Conservation (phyloP, 1,140 invertebrate genomes). For the Pogonomyrmex californicus region DNA sequence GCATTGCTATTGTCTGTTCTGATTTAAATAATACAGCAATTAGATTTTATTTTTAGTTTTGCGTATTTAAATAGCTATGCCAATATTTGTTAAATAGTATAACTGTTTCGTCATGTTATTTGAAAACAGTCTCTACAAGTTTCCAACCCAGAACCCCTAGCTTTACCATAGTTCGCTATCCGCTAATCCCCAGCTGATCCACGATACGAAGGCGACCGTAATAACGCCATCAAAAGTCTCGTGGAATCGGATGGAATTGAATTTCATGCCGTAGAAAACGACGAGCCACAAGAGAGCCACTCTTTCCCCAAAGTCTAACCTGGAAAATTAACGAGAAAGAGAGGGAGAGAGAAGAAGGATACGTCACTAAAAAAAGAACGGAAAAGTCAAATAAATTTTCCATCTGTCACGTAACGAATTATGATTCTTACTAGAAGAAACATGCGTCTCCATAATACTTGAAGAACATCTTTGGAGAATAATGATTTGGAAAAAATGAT, state of each 20-base stretch:
- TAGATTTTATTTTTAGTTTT: not conserved
- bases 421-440: not conserved
- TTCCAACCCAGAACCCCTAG: not conserved
- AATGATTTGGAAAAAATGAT: not conserved
- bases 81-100: not conserved
- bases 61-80: not conserved
- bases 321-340: constrained; percentile 13
- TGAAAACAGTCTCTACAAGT: not conserved
- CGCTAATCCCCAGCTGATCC: constrained; percentile 55
- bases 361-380: not conserved
- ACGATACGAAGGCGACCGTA: constrained; percentile 32
- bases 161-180: not conserved
- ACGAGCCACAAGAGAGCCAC: constrained; percentile 12
- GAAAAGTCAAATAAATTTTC: constrained; percentile 37
- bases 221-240: constrained; percentile 55
- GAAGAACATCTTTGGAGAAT: not conserved
- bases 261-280: constrained; percentile 58
- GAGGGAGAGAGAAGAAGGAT: too few relatives aligned
- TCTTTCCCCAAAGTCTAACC: not conserved
- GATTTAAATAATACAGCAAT: not conserved
- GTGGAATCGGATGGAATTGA: constrained; percentile 63
- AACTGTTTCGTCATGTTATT: not conserved
- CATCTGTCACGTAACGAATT: not conserved
- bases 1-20: not conserved
- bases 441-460: not conserved